Evolutionary conservation across 2,888 invertebrate species (phyloP).

Genomic region (Drosophila meridionalis): DNA sequence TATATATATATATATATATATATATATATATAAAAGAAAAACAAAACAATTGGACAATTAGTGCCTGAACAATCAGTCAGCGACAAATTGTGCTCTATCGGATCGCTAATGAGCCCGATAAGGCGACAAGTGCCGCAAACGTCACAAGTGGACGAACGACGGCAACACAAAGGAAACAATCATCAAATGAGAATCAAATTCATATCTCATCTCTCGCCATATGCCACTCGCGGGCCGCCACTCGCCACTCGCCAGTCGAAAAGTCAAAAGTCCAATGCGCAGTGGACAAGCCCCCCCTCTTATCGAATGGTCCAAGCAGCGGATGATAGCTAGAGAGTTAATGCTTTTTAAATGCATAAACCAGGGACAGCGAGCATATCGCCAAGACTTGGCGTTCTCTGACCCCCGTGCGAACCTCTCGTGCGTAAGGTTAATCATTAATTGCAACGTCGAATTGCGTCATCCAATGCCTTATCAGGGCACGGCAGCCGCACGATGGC

Average conservation of each 20-base stretch:
- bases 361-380: conserved; percentile 41
- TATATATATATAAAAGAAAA: too few relatives aligned
- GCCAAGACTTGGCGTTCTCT: conserved; percentile 32
- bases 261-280: conserved; percentile 42
- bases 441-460: conserved; percentile 71
- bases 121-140: conserved; percentile 19
- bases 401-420: conserved; percentile 61
- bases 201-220: conserved; percentile 10
- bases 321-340: conserved; percentile 4
- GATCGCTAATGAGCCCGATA: conserved; percentile 25
- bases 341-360: conserved; percentile 4
- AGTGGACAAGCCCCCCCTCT: conserved; percentile 49
- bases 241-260: background rate
- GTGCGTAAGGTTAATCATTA: conserved; percentile 70
- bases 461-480: conserved; percentile 61
- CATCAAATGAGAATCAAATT: conserved; percentile 3
- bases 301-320: conserved; percentile 1
- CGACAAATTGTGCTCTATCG: conserved; percentile 34
- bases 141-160: conserved; percentile 15
- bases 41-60: conserved; percentile 4
- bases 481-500: conserved; percentile 25
- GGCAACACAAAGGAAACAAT: conserved; percentile 13
- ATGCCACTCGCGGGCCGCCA: background rate
- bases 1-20: too few relatives aligned
- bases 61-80: conserved; percentile 26